phyloP scores from a whole-genome alignment of 2,888 invertebrate species.

The Exocentrus adspersus region DNA sequence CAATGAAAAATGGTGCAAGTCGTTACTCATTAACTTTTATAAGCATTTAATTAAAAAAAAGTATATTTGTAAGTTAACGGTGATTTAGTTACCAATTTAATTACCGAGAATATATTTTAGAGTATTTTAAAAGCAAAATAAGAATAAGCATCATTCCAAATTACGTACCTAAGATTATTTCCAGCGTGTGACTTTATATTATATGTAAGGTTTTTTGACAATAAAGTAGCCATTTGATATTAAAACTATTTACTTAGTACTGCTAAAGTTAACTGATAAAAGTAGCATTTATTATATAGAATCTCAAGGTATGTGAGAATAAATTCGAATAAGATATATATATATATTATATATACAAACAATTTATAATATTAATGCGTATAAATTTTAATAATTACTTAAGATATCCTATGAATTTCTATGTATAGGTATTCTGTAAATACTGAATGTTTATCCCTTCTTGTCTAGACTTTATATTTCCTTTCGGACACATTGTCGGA shows the following conservation, averaged over 20 bases:
- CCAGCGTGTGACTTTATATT: conserved; percentile 58
- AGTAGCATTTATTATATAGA: conserved; percentile 62
- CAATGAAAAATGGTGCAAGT: conserved; percentile 65
- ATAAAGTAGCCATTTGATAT: conserved; percentile 65
- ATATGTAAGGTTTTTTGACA: conserved; percentile 64
- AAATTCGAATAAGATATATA: conserved; percentile 52
- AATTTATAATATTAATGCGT: conserved; percentile 60
- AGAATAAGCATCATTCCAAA: conserved; percentile 62
- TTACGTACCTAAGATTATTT: conserved; percentile 63
- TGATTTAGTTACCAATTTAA: conserved; percentile 59
- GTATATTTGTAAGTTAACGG: conserved; percentile 54
- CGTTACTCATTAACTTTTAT: conserved; percentile 60
- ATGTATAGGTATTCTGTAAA: conserved; percentile 60
- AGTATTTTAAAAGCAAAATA: conserved; percentile 29
- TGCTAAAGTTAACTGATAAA: conserved; percentile 60
- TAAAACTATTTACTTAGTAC: conserved; percentile 61
- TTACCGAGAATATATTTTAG: conserved; percentile 41
- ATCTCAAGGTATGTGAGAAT: conserved; percentile 60
- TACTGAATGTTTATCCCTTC: conserved; percentile 55
- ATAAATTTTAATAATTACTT: conserved; percentile 59
- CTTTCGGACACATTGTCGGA: conserved; percentile 34
- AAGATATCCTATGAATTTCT: conserved; percentile 59
- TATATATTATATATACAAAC: conserved; percentile 60
- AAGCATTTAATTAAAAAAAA: conserved; percentile 60
- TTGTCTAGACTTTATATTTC: conserved; percentile 40